Base-by-base conservation (phyloP, 1,140 invertebrate genomes). In the Microplitis mediator region DNA sequence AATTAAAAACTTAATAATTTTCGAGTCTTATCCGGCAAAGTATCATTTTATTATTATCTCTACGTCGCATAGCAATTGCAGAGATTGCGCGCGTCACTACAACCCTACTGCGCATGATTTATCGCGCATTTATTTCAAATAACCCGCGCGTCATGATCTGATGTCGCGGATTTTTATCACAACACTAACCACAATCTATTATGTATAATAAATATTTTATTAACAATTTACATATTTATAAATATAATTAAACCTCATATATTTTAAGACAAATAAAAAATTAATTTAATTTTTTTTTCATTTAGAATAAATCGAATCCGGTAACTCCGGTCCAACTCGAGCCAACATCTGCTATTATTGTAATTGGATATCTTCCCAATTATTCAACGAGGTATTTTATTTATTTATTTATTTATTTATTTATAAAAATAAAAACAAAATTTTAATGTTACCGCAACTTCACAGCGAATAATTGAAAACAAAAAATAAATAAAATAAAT, bases 311-410 rank as follows among this genome's bases (percentile, higher is more conserved):
- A 45, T 66, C 75, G 1, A 75, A 74, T 31, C 71, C 80, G 3
- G 68, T 74, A 50, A 75, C 76, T 64, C 54, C 84, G 58, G 78
- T 78, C 63, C 71, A 76, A 60, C 72, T 87, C 16, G 80, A 80
- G 70, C 77, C 80, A 68, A 83, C 83, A 31, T 83, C 84, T 0
- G 76, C 84, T 1, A 75, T 87, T 32, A 81, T 86, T 66, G 60
- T 86, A 34, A 86, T 79, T 62, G 85, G 85, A 39, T 86, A 83
- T 63, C 77, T 86, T 74, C 83, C 84, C 39, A 75, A 76, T 58
- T 75, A 85, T 36, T 78, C 83, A 3, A 75, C 69, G 4, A 82
- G 83, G 83, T 86, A 81, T 58, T 71, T 45, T 35, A 60, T 50
- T 14, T 50, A 51, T 69, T 72, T 69, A 16, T 69, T 72, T 69